Conservation (phyloP, 2,888 invertebrate species). For the Dasypogon diadema region DNA sequence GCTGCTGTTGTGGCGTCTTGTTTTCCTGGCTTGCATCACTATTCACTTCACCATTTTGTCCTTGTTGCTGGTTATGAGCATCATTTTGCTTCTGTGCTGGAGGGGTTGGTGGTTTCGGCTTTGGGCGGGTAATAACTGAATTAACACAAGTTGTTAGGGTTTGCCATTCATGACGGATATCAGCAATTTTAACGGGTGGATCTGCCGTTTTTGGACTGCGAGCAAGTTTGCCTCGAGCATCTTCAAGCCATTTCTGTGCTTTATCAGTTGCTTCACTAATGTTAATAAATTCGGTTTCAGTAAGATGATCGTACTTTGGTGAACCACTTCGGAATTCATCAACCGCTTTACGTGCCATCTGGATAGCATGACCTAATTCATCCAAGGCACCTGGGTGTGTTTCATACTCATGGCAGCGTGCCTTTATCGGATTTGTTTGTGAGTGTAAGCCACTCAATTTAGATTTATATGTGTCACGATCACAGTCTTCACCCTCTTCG, state of each 20-base stretch:
- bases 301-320: slow-evolving; percentile 82
- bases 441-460: slow-evolving; percentile 75
- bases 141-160: slow-evolving; percentile 70
- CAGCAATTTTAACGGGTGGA: slow-evolving; percentile 82
- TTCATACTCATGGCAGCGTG: slow-evolving; percentile 84
- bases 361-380: slow-evolving; percentile 81
- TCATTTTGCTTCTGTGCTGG: slow-evolving; percentile 66
- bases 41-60: slow-evolving; percentile 61
- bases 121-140: slow-evolving; percentile 90
- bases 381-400: slow-evolving; percentile 84
- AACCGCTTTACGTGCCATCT: slow-evolving; percentile 83
- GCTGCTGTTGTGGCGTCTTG: not conserved
- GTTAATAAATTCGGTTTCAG: slow-evolving; percentile 84
- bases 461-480: slow-evolving; percentile 76
- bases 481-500: slow-evolving; percentile 94
- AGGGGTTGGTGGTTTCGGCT: slow-evolving; percentile 82
- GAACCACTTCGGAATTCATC: slow-evolving; percentile 79
- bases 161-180: slow-evolving; percentile 84
- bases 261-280: slow-evolving; percentile 78
- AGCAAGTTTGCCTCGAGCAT: slow-evolving; percentile 76
- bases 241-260: slow-evolving; percentile 86
- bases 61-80: slow-evolving; percentile 30
- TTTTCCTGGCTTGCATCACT: slow-evolving; percentile 38
- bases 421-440: slow-evolving; percentile 90
- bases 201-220: slow-evolving; percentile 77